Base-by-base conservation (phyloP, 2,113 vertebrate species). In the Syngnathus typhle region DNA sequence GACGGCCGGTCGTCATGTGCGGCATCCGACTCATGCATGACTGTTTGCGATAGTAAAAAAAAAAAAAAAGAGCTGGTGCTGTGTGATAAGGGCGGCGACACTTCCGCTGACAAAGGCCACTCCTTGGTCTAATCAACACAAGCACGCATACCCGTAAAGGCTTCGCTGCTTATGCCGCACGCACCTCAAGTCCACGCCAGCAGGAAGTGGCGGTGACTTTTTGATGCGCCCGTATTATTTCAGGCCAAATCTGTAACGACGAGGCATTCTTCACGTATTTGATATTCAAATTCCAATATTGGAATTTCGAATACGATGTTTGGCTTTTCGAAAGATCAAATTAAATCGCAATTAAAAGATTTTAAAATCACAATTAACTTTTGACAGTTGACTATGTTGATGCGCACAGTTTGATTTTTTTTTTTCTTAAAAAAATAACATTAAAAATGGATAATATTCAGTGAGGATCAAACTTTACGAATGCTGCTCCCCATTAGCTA, bases 21-120 rank as follows among this genome's bases (percentile, higher is more conserved):
- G 76, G 70, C 81, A 83, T 84, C 80, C 80, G 75, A 79, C 72
- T 80, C 77, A 67, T 82, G 70, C 80, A 76, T 77, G 76, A 75
- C 75, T 70, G 81, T 85, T 85, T 39, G 37, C 39, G 37, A 59
- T 37, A 2, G 23, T 61, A 16, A 39, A 18, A 19, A 60, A 19
- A 60, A 52, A n/a, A n/a, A 82, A 73, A 83, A 82, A 60, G 27
- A 60, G 80, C 73, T 80, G 61, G 77, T 69, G 80, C 61, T 83
- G 76, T 78, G 80, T 72, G 83, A 85, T 88, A 80, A 85, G 77
- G 68, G 68, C 63, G 52, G 77, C 65, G 73, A 74, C 60, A 84
- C 81, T 89, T 88, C 87, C 85, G 73, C 60, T 32, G 66, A 73
- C 69, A 27, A 36, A 71, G 78, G 47, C 77, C 80, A 43, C 83